Evolutionary conservation across 2,888 invertebrate species (phyloP), one percentile per base, ranked within the genome.

Genomic region (Cantharis rustica): DNA sequence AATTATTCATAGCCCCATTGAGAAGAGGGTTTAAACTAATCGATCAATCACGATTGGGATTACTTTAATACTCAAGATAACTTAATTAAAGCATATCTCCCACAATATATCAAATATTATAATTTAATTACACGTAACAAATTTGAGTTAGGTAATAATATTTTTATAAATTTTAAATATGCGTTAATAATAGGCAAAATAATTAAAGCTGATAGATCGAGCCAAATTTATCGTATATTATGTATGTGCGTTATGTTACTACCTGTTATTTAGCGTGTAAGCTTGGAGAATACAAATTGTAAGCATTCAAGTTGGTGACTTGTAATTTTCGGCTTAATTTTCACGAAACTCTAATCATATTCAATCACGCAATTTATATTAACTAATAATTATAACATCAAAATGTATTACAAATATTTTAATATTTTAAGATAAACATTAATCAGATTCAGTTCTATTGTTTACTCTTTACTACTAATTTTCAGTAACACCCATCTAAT

Each of bases 1-100:
- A 66, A 66, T 66, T 66, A 66, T 66, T 66, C 64, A 66, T 66
- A 66, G 20, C 64, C 64, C 64, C 64, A 20, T 66, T 66, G 64
- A 66, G 64, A 23, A 23, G 17, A 66, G 64, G 64, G 16, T 66
- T 66, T 20, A 23, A 66, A 66, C 64, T 66, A 66, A 66, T 66
- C 64, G 64, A 66, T 66, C 64, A 66, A 66, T 66, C 64, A 66
- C 64, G 64, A 66, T 66, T 16, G 64, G 64, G 64, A 66, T 66
- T 66, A 66, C 64, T 66, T 66, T 66, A 66, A 66, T 66, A 66
- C 64, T 16, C 64, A 20, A 20, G 23, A 17, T 66, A 66, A 66
- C 64, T 66, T 66, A 66, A 66, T 66, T 66, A 66, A 66, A 66
- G 64, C 64, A 23, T 20, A n/a, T 66, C 64, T 66, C 20, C 23